These are phyloP conservation scores for Cyrtorhinus lividipennis DNA, from an alignment of 1,140 invertebrate species.

Conservation along the genomic window DNA sequence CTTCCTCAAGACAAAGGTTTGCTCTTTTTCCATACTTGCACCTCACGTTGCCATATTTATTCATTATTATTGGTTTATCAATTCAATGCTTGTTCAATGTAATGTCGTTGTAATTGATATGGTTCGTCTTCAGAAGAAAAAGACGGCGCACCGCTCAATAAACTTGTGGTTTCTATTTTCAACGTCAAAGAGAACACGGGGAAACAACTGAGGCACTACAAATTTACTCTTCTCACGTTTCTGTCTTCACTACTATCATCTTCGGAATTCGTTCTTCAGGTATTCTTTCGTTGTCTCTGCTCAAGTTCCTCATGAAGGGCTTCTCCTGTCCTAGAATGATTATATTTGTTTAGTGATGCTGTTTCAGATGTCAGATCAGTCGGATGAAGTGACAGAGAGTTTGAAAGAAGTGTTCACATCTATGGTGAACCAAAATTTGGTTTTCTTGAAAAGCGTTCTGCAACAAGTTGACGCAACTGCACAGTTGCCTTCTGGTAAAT, in stretches of 20 bases:
- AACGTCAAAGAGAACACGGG: constrained; percentile 45
- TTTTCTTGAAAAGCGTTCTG: constrained; percentile 46
- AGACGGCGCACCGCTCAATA: constrained; percentile 1
- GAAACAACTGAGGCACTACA: constrained; percentile 67
- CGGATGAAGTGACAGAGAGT: constrained; percentile 30
- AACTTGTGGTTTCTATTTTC: constrained; percentile 36
- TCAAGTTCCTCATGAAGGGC: too few species aligned
- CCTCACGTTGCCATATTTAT: too few species aligned
- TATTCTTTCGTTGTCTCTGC: too few species aligned
- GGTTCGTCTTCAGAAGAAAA: constrained; percentile 5
- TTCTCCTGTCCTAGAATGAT: too few species aligned
- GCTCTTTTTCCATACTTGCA: too few species aligned
- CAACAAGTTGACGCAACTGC: constrained; percentile 37
- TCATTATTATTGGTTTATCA: too few species aligned
- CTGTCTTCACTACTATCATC: constrained; percentile 49
- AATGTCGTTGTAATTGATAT: neutral
- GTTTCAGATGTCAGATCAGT: constrained; percentile 31
- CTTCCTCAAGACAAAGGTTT: constrained; percentile 49
- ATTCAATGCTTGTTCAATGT: constrained; percentile 2
- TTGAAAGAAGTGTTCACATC: constrained; percentile 46
- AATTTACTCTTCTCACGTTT: constrained; percentile 57
- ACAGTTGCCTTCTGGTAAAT: constrained; percentile 46
- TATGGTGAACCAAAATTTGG: constrained; percentile 49
- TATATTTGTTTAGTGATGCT: too few species aligned
- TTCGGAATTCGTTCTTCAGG: constrained; percentile 48